Evolutionary conservation across 2,797 vertebrate genomes (phyloP).

Genomic region (Spinibarbus caldwelli): DNA sequence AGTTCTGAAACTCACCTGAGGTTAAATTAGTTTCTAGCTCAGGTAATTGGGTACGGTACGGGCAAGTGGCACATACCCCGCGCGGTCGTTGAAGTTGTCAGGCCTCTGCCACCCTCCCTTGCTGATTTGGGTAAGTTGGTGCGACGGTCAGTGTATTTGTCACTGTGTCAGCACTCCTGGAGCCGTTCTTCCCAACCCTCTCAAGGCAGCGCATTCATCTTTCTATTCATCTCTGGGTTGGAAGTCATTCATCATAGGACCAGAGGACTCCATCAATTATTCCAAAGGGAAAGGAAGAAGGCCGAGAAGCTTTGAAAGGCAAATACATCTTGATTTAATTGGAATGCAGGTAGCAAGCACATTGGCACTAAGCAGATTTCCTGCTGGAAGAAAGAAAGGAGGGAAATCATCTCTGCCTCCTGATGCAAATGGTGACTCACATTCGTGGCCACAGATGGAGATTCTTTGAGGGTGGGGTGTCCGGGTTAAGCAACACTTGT

Average conservation of each 20-base stretch:
- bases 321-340: slow-evolving; percentile 87
- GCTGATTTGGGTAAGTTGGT: slow-evolving; percentile 70
- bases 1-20: slow-evolving; percentile 64
- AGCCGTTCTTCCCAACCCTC: slow-evolving; percentile 66
- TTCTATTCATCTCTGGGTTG: slow-evolving; percentile 79
- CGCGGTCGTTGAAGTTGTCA: slow-evolving; percentile 37
- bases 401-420: slow-evolving; percentile 48
- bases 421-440: slow-evolving; percentile 43
- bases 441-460: slow-evolving; percentile 52
- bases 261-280: slow-evolving; percentile 83
- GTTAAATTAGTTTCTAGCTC: slow-evolving; percentile 71
- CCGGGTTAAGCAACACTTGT: slow-evolving; percentile 49
- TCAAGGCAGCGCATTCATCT: slow-evolving; percentile 79
- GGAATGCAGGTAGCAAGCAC: slow-evolving; percentile 76
- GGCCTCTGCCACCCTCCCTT: slow-evolving; percentile 63
- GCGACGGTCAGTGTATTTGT: slow-evolving; percentile 82
- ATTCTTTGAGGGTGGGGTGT: slow-evolving; percentile 50
- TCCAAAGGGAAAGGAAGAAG: slow-evolving; percentile 73
- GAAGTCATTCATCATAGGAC: slow-evolving; percentile 80
- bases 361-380: slow-evolving; percentile 73
- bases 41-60: slow-evolving; percentile 70
- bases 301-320: slow-evolving; percentile 79
- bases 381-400: slow-evolving; percentile 66
- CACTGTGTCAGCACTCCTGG: slow-evolving; percentile 81
- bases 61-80: slow-evolving; percentile 49